Percentiles rank a stretch among this genome's conserved stretches.
These are phyloP conservation scores for Thymelicus acteon DNA, from an alignment of 2,888 invertebrate genomes.

Conservation along the genomic window DNA sequence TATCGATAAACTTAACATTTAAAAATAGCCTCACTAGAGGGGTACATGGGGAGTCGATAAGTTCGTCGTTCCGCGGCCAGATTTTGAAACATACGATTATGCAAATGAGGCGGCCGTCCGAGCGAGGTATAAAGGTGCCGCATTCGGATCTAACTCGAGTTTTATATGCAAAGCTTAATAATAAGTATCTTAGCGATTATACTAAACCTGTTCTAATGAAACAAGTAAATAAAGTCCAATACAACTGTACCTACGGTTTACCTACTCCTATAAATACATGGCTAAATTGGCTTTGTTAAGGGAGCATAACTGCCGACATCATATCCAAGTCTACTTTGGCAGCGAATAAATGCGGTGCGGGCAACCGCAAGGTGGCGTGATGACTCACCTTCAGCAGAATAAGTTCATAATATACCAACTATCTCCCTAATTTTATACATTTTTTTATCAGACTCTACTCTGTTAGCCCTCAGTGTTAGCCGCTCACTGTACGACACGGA, in stretches of 20 bases:
- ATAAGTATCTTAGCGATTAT: conserved; percentile 21
- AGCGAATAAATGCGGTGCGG: no score
- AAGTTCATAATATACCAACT: no score
- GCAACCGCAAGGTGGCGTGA: no score
- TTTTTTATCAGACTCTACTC: no score
- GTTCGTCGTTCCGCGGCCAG: conserved; percentile 61
- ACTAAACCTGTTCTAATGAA: not conserved
- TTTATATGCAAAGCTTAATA: conserved; percentile 48
- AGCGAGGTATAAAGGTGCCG: conserved; percentile 63
- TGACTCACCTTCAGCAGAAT: no score
- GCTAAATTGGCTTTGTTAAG: no score
- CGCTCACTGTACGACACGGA: no score
- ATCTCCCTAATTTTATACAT: no score
- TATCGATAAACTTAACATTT: conserved; percentile 43
- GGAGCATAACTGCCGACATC: no score
- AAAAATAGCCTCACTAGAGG: conserved; percentile 11
- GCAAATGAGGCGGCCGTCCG: conserved; percentile 67
- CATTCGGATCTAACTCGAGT: conserved; percentile 59
- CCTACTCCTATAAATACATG: no score
- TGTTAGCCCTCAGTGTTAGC: no score
- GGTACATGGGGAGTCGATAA: conserved; percentile 51
- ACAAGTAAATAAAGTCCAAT: not conserved
- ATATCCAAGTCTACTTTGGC: no score
- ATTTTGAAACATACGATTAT: conserved; percentile 72
- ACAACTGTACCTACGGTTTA: not conserved